phyloP scores from a whole-genome alignment of 2,113 vertebrate genomes.

The Gobio gobio region DNA sequence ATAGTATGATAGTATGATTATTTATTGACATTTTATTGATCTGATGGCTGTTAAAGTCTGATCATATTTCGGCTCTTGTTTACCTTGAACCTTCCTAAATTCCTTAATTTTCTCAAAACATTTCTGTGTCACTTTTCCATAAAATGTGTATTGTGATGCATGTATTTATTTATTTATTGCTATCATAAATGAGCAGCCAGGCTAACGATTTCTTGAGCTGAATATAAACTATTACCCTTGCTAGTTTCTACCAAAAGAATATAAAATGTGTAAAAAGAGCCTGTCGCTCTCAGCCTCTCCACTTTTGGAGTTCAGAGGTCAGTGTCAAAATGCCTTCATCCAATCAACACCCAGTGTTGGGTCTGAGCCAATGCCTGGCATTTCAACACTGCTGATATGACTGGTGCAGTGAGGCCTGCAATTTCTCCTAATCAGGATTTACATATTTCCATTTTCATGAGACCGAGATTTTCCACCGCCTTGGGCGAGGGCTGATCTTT shows the following conservation, averaged over 20 bases:
- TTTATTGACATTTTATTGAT: no score
- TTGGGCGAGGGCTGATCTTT: slow-evolving; percentile 20
- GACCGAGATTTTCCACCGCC: background rate
- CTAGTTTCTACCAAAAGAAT: background rate
- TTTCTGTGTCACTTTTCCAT: background rate
- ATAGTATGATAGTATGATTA: no score
- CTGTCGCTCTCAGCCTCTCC: background rate
- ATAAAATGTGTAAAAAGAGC: background rate
- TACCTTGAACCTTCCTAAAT: background rate
- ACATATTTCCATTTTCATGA: slow-evolving; percentile 53
- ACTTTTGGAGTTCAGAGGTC: slow-evolving; percentile 3
- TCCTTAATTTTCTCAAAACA: background rate
- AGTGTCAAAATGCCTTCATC: slow-evolving; percentile 14
- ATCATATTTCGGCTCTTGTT: background rate
- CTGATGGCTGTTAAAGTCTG: background rate
- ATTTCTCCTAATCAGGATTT: slow-evolving; percentile 43
- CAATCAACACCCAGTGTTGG: background rate
- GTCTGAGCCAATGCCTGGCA: background rate
- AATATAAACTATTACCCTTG: background rate
- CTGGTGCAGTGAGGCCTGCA: slow-evolving; percentile 2
- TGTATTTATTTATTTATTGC: background rate
- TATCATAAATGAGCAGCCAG: background rate
- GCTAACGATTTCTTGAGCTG: background rate
- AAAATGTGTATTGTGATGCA: background rate
- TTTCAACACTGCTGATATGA: slow-evolving; percentile 22